Conservation (phyloP, 2,797 vertebrate species). For the Acanthurus leucopareius region DNA sequence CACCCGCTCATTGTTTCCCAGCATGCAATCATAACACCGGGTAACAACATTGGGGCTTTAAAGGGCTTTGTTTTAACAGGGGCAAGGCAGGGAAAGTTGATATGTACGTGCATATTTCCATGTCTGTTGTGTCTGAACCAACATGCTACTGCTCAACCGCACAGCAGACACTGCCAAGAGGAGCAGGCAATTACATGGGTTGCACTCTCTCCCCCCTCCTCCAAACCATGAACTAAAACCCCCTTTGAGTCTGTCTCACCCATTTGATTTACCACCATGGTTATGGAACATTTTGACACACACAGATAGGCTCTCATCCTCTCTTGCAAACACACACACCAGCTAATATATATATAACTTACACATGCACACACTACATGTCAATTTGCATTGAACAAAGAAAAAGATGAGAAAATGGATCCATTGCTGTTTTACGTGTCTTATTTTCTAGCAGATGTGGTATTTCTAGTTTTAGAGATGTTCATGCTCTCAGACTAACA, state of each 20-base stretch:
- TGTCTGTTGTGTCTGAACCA: slow-evolving; percentile 81
- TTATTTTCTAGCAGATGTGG: neutral
- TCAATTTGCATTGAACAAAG: neutral
- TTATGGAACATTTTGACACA: slow-evolving; percentile 62
- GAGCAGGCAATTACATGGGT: slow-evolving; percentile 80
- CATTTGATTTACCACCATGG: slow-evolving; percentile 65
- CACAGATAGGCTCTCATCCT: slow-evolving; percentile 6
- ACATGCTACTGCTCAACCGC: slow-evolving; percentile 82
- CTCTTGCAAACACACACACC: slow-evolving; percentile 4
- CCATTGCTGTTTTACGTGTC: neutral
- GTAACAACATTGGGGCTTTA: slow-evolving; percentile 56
- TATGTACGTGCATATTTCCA: slow-evolving; percentile 81
- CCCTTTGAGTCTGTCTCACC: slow-evolving; percentile 64
- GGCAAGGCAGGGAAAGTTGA: slow-evolving; percentile 61
- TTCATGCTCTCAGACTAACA: neutral
- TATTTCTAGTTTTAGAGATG: slow-evolving; percentile 15
- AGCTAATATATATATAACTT: neutral
- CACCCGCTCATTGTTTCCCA: slow-evolving; percentile 61
- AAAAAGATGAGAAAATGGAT: too few species aligned
- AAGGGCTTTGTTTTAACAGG: slow-evolving; percentile 65
- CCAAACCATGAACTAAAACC: slow-evolving; percentile 67
- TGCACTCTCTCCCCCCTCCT: slow-evolving; percentile 42
- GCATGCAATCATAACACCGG: slow-evolving; percentile 42
- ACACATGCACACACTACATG: neutral
- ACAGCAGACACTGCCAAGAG: slow-evolving; percentile 77